phyloP scores from a whole-genome alignment of 2,113 vertebrate species.

The Pitta sordida region DNA sequence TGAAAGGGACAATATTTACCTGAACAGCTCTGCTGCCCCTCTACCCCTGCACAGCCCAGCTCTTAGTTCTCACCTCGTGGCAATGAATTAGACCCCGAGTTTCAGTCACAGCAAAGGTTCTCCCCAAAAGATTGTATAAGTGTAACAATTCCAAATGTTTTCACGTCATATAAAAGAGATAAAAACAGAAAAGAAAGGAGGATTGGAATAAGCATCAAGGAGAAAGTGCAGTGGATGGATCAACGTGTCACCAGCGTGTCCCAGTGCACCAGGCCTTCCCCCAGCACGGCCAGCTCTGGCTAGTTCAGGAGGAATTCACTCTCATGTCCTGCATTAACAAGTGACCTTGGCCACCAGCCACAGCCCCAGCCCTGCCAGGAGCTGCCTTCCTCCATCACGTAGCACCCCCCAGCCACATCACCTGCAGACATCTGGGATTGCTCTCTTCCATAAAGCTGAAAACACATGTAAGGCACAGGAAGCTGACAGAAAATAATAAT shows the following conservation, averaged over 20 bases:
- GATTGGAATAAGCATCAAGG: neutral
- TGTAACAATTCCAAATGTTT: neutral
- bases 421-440: neutral
- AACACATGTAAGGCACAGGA: neutral
- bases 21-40: neutral
- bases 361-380: neutral
- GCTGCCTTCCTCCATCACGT: neutral
- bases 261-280: fast-evolving
- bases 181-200: neutral
- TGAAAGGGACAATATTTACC: neutral
- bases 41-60: too few species aligned
- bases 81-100: neutral
- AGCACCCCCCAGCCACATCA: neutral
- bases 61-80: neutral
- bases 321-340: neutral
- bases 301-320: neutral
- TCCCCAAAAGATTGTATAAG: neutral
- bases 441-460: neutral
- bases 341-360: neutral
- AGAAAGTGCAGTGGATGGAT: neutral
- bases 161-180: neutral
- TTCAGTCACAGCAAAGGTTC: neutral
- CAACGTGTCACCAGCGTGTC: fast-evolving
- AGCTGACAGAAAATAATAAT: neutral
- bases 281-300: neutral